Conservation (phyloP, 2,113 vertebrate genomes). For the Machaerirhynchus nigripectus region DNA sequence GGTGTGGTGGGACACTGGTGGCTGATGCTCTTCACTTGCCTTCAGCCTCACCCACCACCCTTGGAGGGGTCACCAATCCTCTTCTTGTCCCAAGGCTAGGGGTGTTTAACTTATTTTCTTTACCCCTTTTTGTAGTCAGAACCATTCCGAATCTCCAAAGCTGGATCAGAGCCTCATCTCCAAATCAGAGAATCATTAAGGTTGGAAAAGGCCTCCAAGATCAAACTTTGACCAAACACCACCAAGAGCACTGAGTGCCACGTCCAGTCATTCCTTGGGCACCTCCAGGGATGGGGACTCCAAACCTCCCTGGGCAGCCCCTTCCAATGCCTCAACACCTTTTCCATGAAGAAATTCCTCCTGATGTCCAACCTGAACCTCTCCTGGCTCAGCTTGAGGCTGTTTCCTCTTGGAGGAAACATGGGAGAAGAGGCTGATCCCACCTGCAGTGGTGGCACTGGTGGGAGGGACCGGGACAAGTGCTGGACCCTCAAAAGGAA, state of each 20-base stretch:
- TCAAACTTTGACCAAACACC: background rate
- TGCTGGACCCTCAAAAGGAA: background rate
- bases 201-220: background rate
- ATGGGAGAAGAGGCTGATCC: background rate
- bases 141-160: background rate
- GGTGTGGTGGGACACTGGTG: background rate
- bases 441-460: background rate
- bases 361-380: background rate
- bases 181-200: background rate
- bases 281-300: background rate
- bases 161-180: background rate
- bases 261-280: accelerated
- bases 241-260: background rate
- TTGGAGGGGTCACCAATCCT: background rate
- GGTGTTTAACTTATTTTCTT: background rate
- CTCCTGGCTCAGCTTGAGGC: background rate
- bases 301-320: background rate
- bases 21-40: background rate
- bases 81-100: background rate
- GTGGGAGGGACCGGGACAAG: background rate
- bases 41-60: background rate
- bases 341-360: background rate
- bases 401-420: background rate
- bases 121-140: background rate
- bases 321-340: background rate